These are phyloP conservation scores for Anolis carolinensis DNA, from an alignment of 2,113 vertebrate species.

Conservation along the genomic window DNA sequence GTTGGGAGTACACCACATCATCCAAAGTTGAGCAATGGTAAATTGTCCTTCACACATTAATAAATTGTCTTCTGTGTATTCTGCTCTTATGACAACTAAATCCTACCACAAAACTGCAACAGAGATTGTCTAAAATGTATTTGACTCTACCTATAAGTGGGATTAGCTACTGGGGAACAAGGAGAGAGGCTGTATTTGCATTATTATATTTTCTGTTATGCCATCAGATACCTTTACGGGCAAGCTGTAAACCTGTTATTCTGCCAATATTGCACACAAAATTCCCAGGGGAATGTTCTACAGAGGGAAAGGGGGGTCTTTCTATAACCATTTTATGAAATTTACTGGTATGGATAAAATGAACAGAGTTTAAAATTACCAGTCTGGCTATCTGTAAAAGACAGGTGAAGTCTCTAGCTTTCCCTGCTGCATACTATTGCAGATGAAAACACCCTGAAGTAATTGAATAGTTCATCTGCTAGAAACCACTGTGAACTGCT, in stretches of 20 bases:
- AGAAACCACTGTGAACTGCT: constrained; percentile 66
- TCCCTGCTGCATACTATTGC: constrained; percentile 69
- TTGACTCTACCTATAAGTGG: constrained; percentile 46
- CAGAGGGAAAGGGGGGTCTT: constrained; percentile 70
- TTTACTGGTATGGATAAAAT: constrained; percentile 74
- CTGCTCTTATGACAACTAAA: constrained; percentile 60
- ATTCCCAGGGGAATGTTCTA: no score
- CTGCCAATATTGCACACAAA: no score
- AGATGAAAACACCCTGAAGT: constrained; percentile 74
- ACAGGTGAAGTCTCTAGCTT: constrained; percentile 74
- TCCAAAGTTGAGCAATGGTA: not conserved
- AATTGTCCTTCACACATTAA: constrained; percentile 22
- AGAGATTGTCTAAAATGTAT: constrained; percentile 31
- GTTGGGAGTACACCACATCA: not conserved
- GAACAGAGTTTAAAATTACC: constrained; percentile 73
- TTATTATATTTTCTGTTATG: constrained; percentile 65
- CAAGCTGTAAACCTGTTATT: constrained; percentile 70
- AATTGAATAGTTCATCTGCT: constrained; percentile 74
- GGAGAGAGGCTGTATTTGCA: constrained; percentile 52
- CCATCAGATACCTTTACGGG: constrained; percentile 64
- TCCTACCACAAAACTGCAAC: constrained; percentile 30
- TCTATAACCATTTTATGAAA: constrained; percentile 75
- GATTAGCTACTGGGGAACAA: constrained; percentile 66
- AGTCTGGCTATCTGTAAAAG: constrained; percentile 72
- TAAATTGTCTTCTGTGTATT: constrained; percentile 58